Conservation (phyloP, 2,113 vertebrate genomes). For the Ellobius talpinus region DNA sequence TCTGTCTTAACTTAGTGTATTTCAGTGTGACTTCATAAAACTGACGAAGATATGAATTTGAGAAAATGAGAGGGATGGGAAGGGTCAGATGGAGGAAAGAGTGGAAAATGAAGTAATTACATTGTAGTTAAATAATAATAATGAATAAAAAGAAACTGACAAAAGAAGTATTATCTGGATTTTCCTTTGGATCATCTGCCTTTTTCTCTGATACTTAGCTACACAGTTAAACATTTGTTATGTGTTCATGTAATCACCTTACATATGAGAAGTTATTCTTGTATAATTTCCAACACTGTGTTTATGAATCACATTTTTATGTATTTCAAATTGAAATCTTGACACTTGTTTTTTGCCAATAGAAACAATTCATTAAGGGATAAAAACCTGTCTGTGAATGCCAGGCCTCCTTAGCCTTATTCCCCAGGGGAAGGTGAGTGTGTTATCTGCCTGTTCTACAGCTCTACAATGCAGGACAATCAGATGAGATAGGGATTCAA, state of each 20-base stretch:
- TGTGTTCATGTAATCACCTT: background rate
- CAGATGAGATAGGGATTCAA: no score
- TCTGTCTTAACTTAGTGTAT: slow-evolving; percentile 12
- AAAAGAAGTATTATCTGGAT: slow-evolving; percentile 17
- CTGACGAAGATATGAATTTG: background rate
- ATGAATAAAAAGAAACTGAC: background rate
- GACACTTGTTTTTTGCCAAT: background rate
- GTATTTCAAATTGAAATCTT: background rate
- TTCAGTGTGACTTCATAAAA: slow-evolving; percentile 32
- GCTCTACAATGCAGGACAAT: no score
- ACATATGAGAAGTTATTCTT: slow-evolving; percentile 47
- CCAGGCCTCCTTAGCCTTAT: no score
- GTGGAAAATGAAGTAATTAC: background rate
- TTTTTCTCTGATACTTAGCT: slow-evolving; percentile 40
- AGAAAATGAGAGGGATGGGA: background rate
- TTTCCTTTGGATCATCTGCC: background rate
- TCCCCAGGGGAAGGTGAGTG: no score
- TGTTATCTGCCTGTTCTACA: no score
- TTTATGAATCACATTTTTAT: background rate
- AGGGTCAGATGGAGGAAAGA: no score
- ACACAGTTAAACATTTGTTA: slow-evolving; percentile 44
- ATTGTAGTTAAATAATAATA: background rate
- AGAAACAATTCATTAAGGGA: slow-evolving; percentile 7
- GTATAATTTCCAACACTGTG: background rate
- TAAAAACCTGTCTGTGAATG: background rate